Evolutionary conservation across 2,888 invertebrate species (phyloP).

Genomic region (Lamellibrachia columna): DNA sequence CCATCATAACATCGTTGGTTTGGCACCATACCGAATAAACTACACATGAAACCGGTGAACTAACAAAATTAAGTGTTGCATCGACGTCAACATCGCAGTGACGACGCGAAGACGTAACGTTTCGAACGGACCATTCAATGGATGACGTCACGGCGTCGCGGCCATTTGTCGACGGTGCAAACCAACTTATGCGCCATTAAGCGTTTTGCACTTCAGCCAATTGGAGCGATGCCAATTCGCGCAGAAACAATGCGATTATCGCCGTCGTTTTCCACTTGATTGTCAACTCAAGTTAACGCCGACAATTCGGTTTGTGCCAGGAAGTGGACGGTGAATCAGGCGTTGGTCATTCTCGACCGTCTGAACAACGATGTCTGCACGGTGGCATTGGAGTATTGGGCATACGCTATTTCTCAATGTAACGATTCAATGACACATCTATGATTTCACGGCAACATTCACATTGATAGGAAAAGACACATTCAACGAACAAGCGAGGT

Average conservation of each 20-base stretch:
- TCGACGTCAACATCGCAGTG: background rate
- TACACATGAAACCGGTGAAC: background rate
- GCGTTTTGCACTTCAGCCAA: constrained; percentile 3
- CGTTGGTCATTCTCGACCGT: background rate
- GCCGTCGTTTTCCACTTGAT: constrained; percentile 6
- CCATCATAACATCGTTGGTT: constrained; percentile 6
- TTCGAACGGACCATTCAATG: background rate
- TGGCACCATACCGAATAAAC: constrained; percentile 6
- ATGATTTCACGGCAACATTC: too few species aligned
- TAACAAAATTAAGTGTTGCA: background rate
- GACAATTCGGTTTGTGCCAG: background rate
- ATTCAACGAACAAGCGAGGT: too few species aligned
- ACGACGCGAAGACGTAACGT: background rate
- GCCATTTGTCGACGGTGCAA: background rate
- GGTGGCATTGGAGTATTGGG: too few species aligned
- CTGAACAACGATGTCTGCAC: background rate
- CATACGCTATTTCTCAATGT: too few species aligned
- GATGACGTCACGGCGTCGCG: background rate
- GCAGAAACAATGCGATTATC: background rate
- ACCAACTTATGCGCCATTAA: constrained; percentile 4
- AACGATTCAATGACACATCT: too few species aligned
- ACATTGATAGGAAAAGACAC: too few species aligned
- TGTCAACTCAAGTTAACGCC: constrained; percentile 3
- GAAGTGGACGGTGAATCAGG: background rate
- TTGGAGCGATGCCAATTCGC: background rate